Percentiles rank a stretch among this genome's conserved stretches.
These are phyloP conservation scores for Styela plicata DNA, from an alignment of 23 tunicate species.

Conservation along the genomic window DNA sequence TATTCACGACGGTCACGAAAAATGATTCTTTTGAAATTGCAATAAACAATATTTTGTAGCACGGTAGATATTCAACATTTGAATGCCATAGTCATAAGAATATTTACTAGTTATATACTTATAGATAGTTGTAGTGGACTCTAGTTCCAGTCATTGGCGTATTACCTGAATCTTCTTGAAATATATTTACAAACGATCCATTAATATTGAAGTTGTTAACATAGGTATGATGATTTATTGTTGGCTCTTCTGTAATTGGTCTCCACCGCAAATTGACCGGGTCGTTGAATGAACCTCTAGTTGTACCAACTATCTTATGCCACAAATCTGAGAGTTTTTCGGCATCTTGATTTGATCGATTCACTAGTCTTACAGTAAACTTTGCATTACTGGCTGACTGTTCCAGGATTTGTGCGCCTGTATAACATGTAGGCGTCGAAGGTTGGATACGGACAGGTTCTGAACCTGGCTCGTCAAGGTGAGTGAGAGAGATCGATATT, in stretches of 20 bases:
- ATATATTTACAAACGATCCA: background rate
- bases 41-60: too few relatives aligned
- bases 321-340: background rate
- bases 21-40: too few relatives aligned
- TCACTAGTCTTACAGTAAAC: background rate
- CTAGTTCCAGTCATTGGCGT: too few relatives aligned
- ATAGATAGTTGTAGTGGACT: too few relatives aligned
- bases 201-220: background rate
- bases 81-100: too few relatives aligned
- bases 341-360: background rate
- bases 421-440: background rate
- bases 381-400: background rate
- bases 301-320: background rate
- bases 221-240: background rate
- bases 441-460: background rate
- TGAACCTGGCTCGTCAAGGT: background rate
- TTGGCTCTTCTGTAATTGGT: background rate
- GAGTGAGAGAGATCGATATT: background rate
- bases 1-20: too few relatives aligned
- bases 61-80: too few relatives aligned
- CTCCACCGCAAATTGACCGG: background rate
- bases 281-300: background rate
- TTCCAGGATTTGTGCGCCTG: background rate
- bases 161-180: background rate
- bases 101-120: too few relatives aligned